Evolutionary conservation across 2,888 invertebrate species (phyloP).

Genomic region (Phragmatobia fuliginosa): DNA sequence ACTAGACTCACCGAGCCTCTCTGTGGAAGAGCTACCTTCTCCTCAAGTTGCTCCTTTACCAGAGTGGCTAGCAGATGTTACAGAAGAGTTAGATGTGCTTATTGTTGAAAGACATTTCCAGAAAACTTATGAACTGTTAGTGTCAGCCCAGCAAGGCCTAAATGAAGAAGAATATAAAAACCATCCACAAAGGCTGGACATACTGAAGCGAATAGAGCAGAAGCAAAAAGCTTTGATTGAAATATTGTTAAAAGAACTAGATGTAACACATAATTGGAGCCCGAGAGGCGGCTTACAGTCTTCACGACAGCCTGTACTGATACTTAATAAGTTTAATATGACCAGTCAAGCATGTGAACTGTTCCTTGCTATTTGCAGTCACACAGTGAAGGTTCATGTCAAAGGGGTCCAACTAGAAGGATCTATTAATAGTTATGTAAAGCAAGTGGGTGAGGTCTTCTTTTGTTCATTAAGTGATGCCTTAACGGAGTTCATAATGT

Average conservation of each 20-base stretch:
- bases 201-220: constrained; percentile 88
- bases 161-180: constrained; percentile 74
- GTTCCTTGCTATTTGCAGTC: constrained; percentile 93
- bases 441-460: constrained; percentile 93
- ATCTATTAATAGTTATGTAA: constrained; percentile 92
- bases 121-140: constrained; percentile 94
- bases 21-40: constrained; percentile 78
- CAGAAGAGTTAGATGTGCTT: constrained; percentile 97
- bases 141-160: constrained; percentile 80
- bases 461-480: constrained; percentile 93
- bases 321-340: constrained; percentile 92
- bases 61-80: constrained; percentile 96
- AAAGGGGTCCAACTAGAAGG: constrained; percentile 94
- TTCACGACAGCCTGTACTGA: constrained; percentile 92
- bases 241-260: constrained; percentile 95
- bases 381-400: constrained; percentile 92
- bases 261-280: constrained; percentile 95
- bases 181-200: constrained; percentile 75
- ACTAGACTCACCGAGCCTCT: constrained; percentile 81
- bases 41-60: constrained; percentile 84
- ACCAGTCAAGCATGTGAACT: constrained; percentile 92
- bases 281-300: constrained; percentile 96
- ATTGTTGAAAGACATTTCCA: constrained; percentile 98
- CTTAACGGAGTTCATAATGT: constrained; percentile 86
- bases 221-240: constrained; percentile 93